phyloP scores from a whole-genome alignment of 2,888 invertebrate genomes.

The Cheilosia variabilis region DNA sequence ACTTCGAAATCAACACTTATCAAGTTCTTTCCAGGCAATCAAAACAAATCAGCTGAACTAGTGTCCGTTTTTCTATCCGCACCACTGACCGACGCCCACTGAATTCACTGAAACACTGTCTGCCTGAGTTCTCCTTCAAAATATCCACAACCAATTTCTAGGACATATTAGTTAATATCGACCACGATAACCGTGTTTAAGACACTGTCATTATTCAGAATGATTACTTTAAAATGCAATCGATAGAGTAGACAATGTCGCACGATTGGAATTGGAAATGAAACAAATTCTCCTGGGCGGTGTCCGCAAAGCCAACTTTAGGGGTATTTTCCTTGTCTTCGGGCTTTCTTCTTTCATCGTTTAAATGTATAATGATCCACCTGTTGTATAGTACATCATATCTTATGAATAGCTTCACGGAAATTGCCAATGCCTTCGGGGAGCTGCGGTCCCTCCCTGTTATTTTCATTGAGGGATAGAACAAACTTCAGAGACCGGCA shows the following conservation, averaged over 20 bases:
- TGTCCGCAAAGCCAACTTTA: not conserved
- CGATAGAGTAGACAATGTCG: constrained; percentile 43
- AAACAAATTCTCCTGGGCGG: not conserved
- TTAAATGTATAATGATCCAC: constrained; percentile 50
- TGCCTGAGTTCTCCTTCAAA: constrained; percentile 12
- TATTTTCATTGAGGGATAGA: too few relatives aligned
- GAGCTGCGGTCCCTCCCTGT: not conserved
- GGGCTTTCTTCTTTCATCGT: constrained; percentile 35
- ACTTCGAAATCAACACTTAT: not conserved
- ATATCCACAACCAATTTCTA: constrained; percentile 23
- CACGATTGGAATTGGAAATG: constrained; percentile 15
- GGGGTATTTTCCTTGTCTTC: not conserved
- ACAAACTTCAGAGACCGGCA: too few relatives aligned
- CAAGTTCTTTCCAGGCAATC: not conserved
- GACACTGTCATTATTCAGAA: constrained; percentile 29
- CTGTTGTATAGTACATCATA: constrained; percentile 72
- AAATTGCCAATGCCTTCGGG: constrained; percentile 32
- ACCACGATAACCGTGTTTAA: constrained; percentile 22
- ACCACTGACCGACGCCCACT: constrained; percentile 45
- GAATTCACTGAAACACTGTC: constrained; percentile 47
- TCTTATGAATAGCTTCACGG: constrained; percentile 58
- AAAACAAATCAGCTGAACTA: not conserved
- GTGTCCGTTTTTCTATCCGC: constrained; percentile 30
- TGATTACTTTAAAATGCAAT: constrained; percentile 51
- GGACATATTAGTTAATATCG: constrained; percentile 25